phyloP scores from a whole-genome alignment of 2,888 invertebrate genomes.

The Pogonocherus hispidulus region DNA sequence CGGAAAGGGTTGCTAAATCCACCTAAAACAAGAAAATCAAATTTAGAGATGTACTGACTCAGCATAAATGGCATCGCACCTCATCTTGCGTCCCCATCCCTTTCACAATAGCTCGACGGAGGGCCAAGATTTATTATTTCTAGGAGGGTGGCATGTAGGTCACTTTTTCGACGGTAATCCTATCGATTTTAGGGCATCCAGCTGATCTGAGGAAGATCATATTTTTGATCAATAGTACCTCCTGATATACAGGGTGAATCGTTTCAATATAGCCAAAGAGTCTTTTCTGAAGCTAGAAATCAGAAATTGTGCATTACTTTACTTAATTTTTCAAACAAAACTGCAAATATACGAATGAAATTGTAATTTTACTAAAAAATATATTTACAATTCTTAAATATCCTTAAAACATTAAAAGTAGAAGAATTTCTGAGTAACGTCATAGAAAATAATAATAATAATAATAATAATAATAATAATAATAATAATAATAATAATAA shows the following conservation, averaged over 20 bases:
- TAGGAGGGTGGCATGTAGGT: constrained; percentile 56
- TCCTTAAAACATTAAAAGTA: too few relatives aligned
- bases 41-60: constrained; percentile 47
- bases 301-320: too few relatives aligned
- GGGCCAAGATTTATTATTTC: constrained; percentile 55
- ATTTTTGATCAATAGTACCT: not conserved
- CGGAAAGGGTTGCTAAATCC: constrained; percentile 10
- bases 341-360: not conserved
- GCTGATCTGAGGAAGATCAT: constrained; percentile 43
- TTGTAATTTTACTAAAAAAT: not conserved
- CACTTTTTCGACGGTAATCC: constrained; percentile 51
- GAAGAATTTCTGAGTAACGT: too few relatives aligned
- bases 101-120: constrained; percentile 41
- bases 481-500: too few relatives aligned
- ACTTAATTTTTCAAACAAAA: not conserved
- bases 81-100: constrained; percentile 45
- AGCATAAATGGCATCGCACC: constrained; percentile 49
- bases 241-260: not conserved
- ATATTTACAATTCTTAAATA: too few relatives aligned
- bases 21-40: constrained; percentile 42
- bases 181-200: constrained; percentile 52
- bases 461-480: too few relatives aligned
- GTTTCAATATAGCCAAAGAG: too few relatives aligned
- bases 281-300: too few relatives aligned
- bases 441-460: too few relatives aligned